Percentiles rank a stretch among this genome's conserved stretches.
These are phyloP conservation scores for Anniella stebbinsi DNA, from an alignment of 2,797 vertebrate genomes.

Conservation along the genomic window DNA sequence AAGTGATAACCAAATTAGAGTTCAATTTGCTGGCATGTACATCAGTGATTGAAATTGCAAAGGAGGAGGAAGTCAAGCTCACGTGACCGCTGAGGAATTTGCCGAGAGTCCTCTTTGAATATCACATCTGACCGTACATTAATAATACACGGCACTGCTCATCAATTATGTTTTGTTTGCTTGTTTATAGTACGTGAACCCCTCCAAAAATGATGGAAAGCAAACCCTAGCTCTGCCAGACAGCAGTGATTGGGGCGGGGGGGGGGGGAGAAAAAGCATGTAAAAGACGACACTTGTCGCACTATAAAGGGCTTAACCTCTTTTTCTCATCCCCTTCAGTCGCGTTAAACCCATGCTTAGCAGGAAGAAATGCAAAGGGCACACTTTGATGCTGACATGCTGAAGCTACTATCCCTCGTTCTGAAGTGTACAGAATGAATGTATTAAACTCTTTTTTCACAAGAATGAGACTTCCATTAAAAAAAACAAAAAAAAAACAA, in stretches of 20 bases:
- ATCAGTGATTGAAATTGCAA: not conserved
- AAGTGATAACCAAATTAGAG: no score
- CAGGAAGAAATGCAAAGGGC: slow-evolving; percentile 31
- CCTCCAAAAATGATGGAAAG: not conserved
- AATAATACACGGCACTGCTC: not conserved
- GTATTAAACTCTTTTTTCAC: slow-evolving; percentile 12
- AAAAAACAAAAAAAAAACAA: not conserved
- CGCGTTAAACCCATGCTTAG: not conserved
- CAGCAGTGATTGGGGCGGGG: not conserved
- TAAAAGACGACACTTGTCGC: slow-evolving; percentile 36
- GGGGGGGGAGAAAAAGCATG: slow-evolving; percentile 20
- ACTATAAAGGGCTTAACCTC: slow-evolving; percentile 27
- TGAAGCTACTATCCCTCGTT: not conserved
- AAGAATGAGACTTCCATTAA: not conserved
- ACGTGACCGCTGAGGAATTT: not conserved
- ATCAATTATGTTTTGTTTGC: not conserved
- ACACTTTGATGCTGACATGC: slow-evolving; percentile 7
- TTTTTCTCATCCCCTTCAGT: slow-evolving; percentile 20
- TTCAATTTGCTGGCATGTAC: not conserved
- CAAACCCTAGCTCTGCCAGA: slow-evolving; percentile 44
- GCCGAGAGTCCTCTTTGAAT: not conserved
- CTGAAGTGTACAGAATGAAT: not conserved
- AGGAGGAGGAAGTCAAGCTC: not conserved
- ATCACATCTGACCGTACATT: not conserved
- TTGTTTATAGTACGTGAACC: not conserved